phyloP scores from a whole-genome alignment of 2,888 invertebrate genomes.

The Heliconius hortense region DNA sequence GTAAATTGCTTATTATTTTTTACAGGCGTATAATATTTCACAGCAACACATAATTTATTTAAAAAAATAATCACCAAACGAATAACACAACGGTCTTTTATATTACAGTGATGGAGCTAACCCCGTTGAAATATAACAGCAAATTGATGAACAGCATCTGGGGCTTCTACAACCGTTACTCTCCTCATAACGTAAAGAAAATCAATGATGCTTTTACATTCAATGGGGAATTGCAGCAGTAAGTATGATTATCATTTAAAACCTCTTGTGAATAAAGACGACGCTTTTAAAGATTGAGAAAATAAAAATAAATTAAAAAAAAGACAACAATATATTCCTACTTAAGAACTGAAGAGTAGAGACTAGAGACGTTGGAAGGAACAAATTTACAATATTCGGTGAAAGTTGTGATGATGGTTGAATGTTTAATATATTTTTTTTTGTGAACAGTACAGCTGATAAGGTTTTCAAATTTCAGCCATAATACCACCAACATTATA shows the following conservation, averaged over 20 bases:
- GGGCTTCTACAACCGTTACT: conserved; percentile 94
- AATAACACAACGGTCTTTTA: conserved; percentile 28
- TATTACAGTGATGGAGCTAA: conserved; percentile 83
- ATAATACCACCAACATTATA: neutral
- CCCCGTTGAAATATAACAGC: conserved; percentile 90
- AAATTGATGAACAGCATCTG: conserved; percentile 95
- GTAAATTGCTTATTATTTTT: neutral
- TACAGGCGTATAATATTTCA: neutral
- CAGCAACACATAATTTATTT: neutral
- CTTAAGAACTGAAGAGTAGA: neutral
- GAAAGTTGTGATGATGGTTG: neutral
- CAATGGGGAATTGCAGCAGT: conserved; percentile 78
- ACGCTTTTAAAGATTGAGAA: neutral
- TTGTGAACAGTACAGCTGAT: neutral
- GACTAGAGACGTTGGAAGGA: neutral
- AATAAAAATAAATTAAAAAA: neutral
- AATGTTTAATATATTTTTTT: neutral
- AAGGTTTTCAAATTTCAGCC: neutral
- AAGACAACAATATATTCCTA: neutral
- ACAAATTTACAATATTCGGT: neutral
- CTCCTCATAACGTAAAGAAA: conserved; percentile 93
- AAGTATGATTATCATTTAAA: conserved; percentile 47
- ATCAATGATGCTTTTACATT: conserved; percentile 82
- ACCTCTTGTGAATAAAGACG: neutral
- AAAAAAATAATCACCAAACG: neutral